phyloP scores from a whole-genome alignment of 2,888 invertebrate species.

The Tanypteryx hageni region DNA sequence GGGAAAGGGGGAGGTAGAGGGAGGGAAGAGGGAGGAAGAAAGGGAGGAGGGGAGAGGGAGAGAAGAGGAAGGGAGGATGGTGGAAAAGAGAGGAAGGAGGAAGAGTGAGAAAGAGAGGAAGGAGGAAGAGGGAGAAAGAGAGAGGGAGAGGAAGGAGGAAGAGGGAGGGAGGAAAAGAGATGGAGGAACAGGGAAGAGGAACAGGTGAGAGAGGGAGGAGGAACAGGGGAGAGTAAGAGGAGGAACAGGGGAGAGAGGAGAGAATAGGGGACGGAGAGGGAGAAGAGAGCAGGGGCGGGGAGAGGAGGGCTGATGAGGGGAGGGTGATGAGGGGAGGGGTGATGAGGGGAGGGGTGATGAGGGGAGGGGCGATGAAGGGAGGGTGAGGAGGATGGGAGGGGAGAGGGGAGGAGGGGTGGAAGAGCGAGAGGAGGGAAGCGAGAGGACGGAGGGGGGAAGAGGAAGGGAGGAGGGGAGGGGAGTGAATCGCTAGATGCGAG shows the following conservation, averaged over 20 bases:
- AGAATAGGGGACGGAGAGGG: not conserved
- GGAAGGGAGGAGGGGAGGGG: not conserved
- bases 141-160: not conserved
- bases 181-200: too few relatives aligned
- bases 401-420: not conserved
- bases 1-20: not conserved
- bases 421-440: not conserved
- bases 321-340: not conserved
- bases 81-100: not conserved
- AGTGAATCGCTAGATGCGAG: too few relatives aligned
- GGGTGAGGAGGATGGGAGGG: not conserved
- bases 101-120: not conserved
- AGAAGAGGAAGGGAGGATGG: not conserved
- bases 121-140: not conserved
- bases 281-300: not conserved
- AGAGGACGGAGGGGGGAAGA: not conserved
- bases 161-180: too few relatives aligned
- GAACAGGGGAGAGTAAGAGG: too few relatives aligned
- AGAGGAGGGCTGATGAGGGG: not conserved
- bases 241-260: not conserved
- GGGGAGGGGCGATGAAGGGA: not conserved
- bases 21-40: not conserved
- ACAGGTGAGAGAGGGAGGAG: not conserved
- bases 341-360: not conserved
- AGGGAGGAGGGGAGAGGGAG: not conserved